Percentiles rank a stretch among this genome's conserved stretches.
These are phyloP conservation scores for Heterochromis multidens DNA, from an alignment of 2,113 vertebrate genomes.

Conservation along the genomic window DNA sequence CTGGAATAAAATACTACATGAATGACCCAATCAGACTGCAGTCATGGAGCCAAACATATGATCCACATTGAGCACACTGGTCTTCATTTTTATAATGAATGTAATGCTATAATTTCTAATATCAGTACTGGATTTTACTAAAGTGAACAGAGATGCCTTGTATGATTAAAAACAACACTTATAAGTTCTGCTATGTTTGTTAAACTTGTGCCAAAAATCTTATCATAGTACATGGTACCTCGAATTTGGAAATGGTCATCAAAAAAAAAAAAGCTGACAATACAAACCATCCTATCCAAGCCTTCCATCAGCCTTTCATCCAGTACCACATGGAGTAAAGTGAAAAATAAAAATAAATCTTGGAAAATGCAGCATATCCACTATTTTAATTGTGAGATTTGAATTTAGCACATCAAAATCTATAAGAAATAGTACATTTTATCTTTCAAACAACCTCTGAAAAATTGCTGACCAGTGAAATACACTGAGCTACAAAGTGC, in stretches of 20 bases:
- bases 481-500: too few relatives aligned
- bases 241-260: neutral
- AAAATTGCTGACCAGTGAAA: too few relatives aligned
- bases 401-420: too few relatives aligned
- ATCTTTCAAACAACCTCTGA: too few relatives aligned
- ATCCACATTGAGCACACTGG: neutral
- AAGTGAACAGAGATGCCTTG: neutral
- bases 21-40: neutral
- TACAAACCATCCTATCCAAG: too few relatives aligned
- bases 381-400: too few relatives aligned
- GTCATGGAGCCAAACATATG: neutral
- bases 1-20: neutral
- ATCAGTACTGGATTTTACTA: neutral
- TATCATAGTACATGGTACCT: neutral
- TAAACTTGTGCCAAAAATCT: neutral
- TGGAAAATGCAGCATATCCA: too few relatives aligned
- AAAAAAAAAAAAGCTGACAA: neutral
- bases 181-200: neutral
- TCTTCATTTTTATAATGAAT: neutral
- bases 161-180: accelerated
- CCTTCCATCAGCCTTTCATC: too few relatives aligned
- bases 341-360: too few relatives aligned
- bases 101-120: neutral
- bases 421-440: too few relatives aligned
- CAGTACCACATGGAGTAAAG: too few relatives aligned